Base-by-base conservation (phyloP, 2,888 invertebrate genomes). In the Lacanobia oleracea region DNA sequence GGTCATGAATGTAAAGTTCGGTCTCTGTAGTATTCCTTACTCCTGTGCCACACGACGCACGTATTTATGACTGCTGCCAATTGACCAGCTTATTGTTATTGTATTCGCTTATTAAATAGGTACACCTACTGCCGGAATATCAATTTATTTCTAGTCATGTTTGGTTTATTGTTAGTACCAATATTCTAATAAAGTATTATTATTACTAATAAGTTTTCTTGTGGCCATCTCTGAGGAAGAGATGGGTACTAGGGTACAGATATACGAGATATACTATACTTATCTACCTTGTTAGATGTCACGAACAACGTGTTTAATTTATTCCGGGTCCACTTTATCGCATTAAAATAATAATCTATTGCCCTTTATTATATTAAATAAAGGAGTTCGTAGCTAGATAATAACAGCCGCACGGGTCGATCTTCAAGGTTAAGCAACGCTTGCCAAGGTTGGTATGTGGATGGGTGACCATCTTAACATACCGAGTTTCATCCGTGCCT, bases 11-110 rank as follows among this genome's bases (percentile, higher is more conserved):
- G 14, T 16, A 6, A 72, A 37, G 73, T 75, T 33, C 1, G 7
- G 23, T 12, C 59, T 75, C 80, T 80, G 65, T 64, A 16, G 7
- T 5, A 27, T 21, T 50, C 53, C 43, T 10, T 74, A 65, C 33
- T 80, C 64, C 21, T 16, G 33, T 40, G 21, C n/a, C 23, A 18
- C 10, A n/a, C 43, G 73, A 57, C 53, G 18, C 64, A 72, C 62
- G 53, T 81, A 74, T 71, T 82, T 85, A 83, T 71, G 72, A 53
- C 48, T 27, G 48, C 23, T 72, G 48, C 66, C 85, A 85, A 76
- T 85, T 76, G 82, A 71, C 64, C 33, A 57, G 67, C 37, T 63
- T 65, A 71, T 72, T 76, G 71, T 71, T 67, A 81, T 70, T 67
- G 50, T 61, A 61, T 69, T 54, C 45, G 40, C 45, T 69, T 75